Conservation (phyloP, 2,113 vertebrate genomes). For the Albula goreensis region DNA sequence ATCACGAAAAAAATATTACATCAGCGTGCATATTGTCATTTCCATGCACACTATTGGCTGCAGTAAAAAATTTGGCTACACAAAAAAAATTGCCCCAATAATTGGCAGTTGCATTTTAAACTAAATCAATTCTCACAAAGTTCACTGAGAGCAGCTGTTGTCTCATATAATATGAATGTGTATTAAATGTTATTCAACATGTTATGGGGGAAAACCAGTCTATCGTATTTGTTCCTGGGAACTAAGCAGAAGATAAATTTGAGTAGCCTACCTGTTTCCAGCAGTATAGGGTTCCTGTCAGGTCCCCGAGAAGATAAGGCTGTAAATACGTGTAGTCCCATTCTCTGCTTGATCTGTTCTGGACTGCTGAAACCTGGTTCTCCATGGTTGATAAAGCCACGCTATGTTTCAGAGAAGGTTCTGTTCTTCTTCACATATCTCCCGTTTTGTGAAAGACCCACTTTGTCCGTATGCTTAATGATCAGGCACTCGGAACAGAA, state of each 20-base stretch:
- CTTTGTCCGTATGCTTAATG: not conserved
- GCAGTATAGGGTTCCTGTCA: constrained; percentile 33
- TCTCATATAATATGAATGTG: not conserved
- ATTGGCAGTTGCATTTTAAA: not conserved
- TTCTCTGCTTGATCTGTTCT: constrained; percentile 26
- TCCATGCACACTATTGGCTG: not conserved
- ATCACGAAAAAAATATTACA: not conserved
- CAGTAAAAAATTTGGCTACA: not conserved
- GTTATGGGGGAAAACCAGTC: constrained; percentile 11
- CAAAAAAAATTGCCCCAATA: not conserved
- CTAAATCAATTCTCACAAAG: not conserved
- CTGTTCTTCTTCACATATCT: constrained; percentile 2
- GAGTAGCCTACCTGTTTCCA: constrained; percentile 47
- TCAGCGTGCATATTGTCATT: not conserved
- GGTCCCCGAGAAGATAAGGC: constrained; percentile 38
- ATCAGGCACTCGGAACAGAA: constrained; percentile 1
- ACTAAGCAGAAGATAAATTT: not conserved
- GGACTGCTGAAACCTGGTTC: constrained; percentile 35
- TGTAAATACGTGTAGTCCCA: constrained; percentile 42
- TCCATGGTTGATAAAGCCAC: constrained; percentile 42
- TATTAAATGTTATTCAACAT: not conserved
- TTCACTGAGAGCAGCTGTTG: not conserved
- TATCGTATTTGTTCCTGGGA: not conserved
- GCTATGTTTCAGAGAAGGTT: constrained; percentile 20
- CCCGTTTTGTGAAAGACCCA: not conserved